phyloP scores from a whole-genome alignment of 2,888 invertebrate species.

The Torymus tubicola region DNA sequence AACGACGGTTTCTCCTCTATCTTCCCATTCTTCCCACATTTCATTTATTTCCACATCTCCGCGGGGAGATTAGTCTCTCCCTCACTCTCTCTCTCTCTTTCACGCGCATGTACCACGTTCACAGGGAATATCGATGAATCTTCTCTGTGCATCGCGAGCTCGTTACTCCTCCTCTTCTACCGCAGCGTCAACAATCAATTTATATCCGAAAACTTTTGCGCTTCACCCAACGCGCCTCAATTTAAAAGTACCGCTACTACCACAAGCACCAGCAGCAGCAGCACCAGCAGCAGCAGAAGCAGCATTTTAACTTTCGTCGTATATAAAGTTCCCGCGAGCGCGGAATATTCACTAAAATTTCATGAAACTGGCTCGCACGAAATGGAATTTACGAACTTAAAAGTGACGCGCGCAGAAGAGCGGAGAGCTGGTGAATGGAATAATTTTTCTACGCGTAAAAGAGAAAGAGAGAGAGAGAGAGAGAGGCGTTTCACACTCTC shows the following conservation, averaged over 20 bases:
- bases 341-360: conserved; percentile 52
- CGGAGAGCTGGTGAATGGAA: conserved; percentile 32
- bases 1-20: not conserved
- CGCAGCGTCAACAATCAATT: conserved; percentile 44
- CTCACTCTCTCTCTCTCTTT: not conserved
- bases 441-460: conserved; percentile 41
- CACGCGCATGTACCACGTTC: not conserved
- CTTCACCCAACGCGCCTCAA: conserved; percentile 10
- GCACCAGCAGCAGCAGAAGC: not conserved
- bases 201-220: conserved; percentile 39
- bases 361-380: conserved; percentile 39
- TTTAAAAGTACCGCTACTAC: conserved; percentile 30
- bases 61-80: not conserved
- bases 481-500: not conserved
- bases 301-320: conserved; percentile 49
- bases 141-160: not conserved
- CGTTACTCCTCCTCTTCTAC: not conserved
- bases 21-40: not conserved
- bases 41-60: not conserved
- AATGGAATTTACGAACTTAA: conserved; percentile 54
- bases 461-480: not conserved
- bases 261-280: not conserved
- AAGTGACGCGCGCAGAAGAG: conserved; percentile 15
- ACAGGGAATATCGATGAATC: conserved; percentile 13
- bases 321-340: conserved; percentile 40